Conservation (phyloP, 2,888 invertebrate species). For the Leucophenga montana region DNA sequence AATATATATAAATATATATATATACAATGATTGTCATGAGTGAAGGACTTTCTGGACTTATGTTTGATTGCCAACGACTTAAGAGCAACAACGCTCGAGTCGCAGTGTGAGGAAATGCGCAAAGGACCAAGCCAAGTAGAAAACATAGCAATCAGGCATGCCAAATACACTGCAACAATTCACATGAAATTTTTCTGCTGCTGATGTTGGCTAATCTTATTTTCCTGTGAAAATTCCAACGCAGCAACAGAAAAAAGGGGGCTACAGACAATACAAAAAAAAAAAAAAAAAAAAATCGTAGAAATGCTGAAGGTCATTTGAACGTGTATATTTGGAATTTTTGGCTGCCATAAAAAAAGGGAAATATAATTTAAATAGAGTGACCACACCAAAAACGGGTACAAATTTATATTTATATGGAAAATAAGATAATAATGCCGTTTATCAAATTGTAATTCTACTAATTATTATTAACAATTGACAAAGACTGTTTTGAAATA, state of each 20-base stretch:
- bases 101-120: neutral
- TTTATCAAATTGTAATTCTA: no score
- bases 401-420: no score
- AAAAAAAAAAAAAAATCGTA: slow-evolving; percentile 30
- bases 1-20: neutral
- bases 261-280: no score
- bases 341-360: neutral
- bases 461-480: no score
- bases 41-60: neutral
- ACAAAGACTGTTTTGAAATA: no score
- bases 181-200: neutral
- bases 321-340: slow-evolving; percentile 14
- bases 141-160: neutral
- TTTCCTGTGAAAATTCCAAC: slow-evolving; percentile 40
- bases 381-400: no score
- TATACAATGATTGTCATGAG: neutral
- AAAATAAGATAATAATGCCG: no score
- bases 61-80: neutral
- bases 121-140: no score
- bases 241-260: slow-evolving; percentile 27
- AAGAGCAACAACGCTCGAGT: neutral
- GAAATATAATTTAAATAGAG: neutral
- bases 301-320: slow-evolving; percentile 53
- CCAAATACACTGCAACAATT: neutral
- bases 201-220: neutral